Percentiles rank a stretch among this genome's conserved stretches.
These are phyloP conservation scores for Oryzias sinensis DNA, from an alignment of 2,797 vertebrate species.

Conservation along the genomic window DNA sequence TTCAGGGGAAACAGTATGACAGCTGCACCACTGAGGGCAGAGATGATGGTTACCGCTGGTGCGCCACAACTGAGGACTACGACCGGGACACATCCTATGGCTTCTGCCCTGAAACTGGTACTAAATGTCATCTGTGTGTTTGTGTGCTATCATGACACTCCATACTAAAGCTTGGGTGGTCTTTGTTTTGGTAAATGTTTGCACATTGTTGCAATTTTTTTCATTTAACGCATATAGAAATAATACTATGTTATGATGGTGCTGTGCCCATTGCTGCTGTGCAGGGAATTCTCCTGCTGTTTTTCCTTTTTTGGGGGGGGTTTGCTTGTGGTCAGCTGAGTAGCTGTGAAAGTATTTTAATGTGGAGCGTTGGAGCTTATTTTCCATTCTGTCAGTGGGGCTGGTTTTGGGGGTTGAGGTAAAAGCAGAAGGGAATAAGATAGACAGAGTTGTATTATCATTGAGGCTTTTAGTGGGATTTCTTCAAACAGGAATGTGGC, in stretches of 20 bases:
- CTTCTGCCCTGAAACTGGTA: conserved; percentile 97
- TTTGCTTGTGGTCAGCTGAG: conserved; percentile 55
- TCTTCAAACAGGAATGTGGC: conserved; percentile 61
- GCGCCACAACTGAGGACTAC: conserved; percentile 92
- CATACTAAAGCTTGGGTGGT: not conserved
- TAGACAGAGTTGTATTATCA: conserved; percentile 13
- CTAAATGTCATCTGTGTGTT: conserved; percentile 5
- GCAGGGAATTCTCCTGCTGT: conserved; percentile 72
- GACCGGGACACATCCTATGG: conserved; percentile 90
- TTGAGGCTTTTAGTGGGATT: conserved; percentile 63
- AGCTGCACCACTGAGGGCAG: conserved; percentile 91
- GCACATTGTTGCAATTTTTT: not conserved
- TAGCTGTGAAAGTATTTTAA: conserved; percentile 67
- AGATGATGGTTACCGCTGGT: conserved; percentile 96
- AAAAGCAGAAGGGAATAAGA: conserved; percentile 26
- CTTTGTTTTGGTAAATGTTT: not conserved
- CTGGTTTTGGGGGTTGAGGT: conserved; percentile 46
- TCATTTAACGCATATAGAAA: not conserved
- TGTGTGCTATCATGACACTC: not conserved
- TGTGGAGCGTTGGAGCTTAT: conserved; percentile 56
- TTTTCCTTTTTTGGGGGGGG: conserved; percentile 65
- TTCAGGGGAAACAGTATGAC: conserved; percentile 86
- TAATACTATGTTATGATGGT: conserved; percentile 15
- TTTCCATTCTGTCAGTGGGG: conserved; percentile 75
- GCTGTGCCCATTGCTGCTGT: conserved; percentile 21